phyloP scores from a whole-genome alignment of 2,113 vertebrate species.

The Eulemur macaco region DNA sequence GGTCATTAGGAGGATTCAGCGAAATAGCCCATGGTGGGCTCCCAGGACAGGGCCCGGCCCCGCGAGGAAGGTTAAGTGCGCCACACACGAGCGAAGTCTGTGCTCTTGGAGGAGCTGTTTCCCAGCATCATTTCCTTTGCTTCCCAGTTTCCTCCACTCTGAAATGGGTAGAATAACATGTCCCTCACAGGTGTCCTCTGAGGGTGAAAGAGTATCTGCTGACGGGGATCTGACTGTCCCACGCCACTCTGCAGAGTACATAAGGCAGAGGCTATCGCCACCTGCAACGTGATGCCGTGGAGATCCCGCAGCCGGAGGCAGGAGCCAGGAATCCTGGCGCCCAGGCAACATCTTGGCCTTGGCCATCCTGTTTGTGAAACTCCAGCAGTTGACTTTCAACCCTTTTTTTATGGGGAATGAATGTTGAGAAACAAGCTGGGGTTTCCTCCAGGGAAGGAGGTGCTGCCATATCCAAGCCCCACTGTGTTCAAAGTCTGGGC shows the following conservation, averaged over 20 bases:
- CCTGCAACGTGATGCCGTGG: accelerated
- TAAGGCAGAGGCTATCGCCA: accelerated
- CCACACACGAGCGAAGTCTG: accelerated
- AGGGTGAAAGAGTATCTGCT: accelerated
- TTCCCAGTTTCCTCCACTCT: neutral
- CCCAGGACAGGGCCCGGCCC: neutral
- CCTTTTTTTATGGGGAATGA: conserved; percentile 9
- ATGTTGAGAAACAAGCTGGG: conserved; percentile 31
- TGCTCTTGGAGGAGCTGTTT: neutral
- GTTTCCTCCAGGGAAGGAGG: neutral
- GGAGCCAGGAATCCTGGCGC: neutral
- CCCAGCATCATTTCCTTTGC: no score
- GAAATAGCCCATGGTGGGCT: accelerated
- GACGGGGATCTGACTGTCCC: no score
- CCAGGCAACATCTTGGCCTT: neutral
- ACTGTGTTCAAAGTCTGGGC: conserved; percentile 44
- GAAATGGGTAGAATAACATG: neutral
- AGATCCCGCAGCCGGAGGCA: neutral
- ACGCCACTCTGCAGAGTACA: neutral
- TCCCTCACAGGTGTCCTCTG: neutral
- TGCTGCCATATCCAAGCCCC: neutral
- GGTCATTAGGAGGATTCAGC: neutral
- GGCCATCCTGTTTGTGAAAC: neutral
- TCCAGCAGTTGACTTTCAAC: conserved; percentile 34
- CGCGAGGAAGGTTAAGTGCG: neutral